Evolutionary conservation across 2,113 vertebrate species (phyloP), one percentile per base, ranked within the genome.

Genomic region (Gorsachius goisagi): DNA sequence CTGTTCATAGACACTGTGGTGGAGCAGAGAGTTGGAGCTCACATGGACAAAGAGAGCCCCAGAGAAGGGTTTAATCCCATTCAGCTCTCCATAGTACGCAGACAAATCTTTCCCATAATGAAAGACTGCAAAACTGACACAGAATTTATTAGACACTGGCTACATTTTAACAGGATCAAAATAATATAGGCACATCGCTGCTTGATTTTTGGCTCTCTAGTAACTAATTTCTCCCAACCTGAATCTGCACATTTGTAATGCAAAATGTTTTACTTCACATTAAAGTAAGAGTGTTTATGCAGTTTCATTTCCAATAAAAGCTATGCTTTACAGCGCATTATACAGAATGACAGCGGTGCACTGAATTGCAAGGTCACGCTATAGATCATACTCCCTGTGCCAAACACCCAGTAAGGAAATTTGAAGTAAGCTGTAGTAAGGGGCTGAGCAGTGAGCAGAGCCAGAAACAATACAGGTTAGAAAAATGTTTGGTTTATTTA

Each of bases 391-490:
- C 41, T 90, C 7, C 6, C 81, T 83, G 89, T 97, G 97, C 97
- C 96, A 97, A 95, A 95, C 74, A 95, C 85, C 95, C 94, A 92
- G 91, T 13, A 55, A 96, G 89, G 96, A 97, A 95, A 97, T 96
- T 95, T 95, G 95, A 93, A 97, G 72, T 93, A 94, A 94, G 94
- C 84, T 68, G 32, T 87, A 97, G 84, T 84, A 96, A 95, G 88
- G 93, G 88, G 55, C 83, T 96, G 89, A 89, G 89, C 16, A 2
- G 44, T 63, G 72, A 96, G 85, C 12, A 5, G 95, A 97, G 97
- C 96, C 97, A 97, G 97, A 96, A 97, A 97, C 96, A 97, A 96
- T 96, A 97, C 83, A 95, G 79, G 94, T 97, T 97, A 97, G 93
- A 96, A 97, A 97, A 97, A 97, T 97, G 88, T 95, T 97, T 97